Base-by-base conservation (phyloP, 2,797 vertebrate genomes). In the Huso huso region DNA sequence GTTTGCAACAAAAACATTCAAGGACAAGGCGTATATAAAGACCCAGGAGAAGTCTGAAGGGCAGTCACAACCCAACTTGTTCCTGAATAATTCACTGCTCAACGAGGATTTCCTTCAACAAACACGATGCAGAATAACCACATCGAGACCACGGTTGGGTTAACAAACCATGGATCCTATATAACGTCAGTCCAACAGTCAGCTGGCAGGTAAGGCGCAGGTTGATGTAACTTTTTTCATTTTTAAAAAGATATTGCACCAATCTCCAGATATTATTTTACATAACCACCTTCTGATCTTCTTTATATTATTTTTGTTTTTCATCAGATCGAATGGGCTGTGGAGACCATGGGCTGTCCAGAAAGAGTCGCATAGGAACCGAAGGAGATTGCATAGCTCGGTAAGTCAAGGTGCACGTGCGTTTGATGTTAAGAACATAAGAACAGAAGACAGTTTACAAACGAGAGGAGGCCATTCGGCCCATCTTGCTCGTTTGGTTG, bases 271-370 rank as follows among this genome's bases (percentile, higher is more conserved):
- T 4, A 37, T 37, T 37, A 37, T 37, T 37, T 37, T 0, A 37
- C 37, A 18, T 3, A 52, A 11, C 12, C 8, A 6, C 51, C 7
- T 18, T 10, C 5, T 18, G 6, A 51, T 37, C 12, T 15, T 10
- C 6, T 51, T 51, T 12, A 3, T 7, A 8, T 49, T 63, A 48
- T 10, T 37, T 8, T 55, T 8, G 53, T 65, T 52, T 55, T 51
- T 53, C 37, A 48, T 18, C 37, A 57, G 64, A 12, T 7, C 70
- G 12, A 51, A 49, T 8, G 7, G 3, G 11, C 12, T 83, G 55
- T 89, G 86, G 86, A 87, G 87, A 81, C 87, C 87, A 1, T 89
- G 87, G 87, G 69, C 66, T 51, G 74, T 65, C 53, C 62, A 49
- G 6, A 66, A 13, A 18, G 10, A 52, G 8, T 65, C 4, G 12